Base-by-base conservation (phyloP, 2,797 vertebrate genomes). In the Galago senegalensis region DNA sequence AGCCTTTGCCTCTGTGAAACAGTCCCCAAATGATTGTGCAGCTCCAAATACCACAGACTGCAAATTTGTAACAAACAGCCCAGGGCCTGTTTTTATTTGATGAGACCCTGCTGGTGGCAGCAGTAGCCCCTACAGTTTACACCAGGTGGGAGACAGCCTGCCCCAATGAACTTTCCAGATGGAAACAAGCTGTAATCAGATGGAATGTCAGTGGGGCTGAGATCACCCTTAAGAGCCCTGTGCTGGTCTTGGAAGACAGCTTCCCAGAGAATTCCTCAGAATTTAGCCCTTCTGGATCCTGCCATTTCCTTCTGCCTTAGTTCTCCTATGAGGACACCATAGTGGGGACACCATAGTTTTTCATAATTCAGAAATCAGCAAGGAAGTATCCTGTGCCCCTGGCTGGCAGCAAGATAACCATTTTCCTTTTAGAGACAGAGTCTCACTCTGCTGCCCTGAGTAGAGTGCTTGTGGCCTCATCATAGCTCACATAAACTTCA, bases 51-150 rank as follows among this genome's bases (percentile, higher is more conserved):
- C 16, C 1, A 7, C 9, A 31, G 61, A 60, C 31, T 80, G 72
- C 31, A 20, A 14, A 61, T 94, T n/a, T 21, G 23, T 79, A 72
- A 25, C 14, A 29, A 60, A 61, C 3, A 7, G 58, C 53, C 8
- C 23, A 0, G 5, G 89, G 37, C n/a, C 72, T 81, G 63, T 25
- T 37, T 92, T 82, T 63, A 9, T 72, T 87, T 37, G 61, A 31
- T 49, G 61, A 25, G 60, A 91, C 81, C 98, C 97, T 98, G 96
- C 95, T 91, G 97, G 93, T 97, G 97, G 97, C 97, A 95, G 97
- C 60, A 96, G 75, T 86, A 93, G 85, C 92, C 96, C 97, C 96
- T 89, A 69, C 69, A 95, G 87, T 7, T 12, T 25, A 17, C 0
- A 23, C 37, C 34, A 56, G 43, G 67, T 53, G 61, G 56, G 91